Evolutionary conservation across 2,888 invertebrate genomes (phyloP).

Genomic region (Phorcus lineatus): DNA sequence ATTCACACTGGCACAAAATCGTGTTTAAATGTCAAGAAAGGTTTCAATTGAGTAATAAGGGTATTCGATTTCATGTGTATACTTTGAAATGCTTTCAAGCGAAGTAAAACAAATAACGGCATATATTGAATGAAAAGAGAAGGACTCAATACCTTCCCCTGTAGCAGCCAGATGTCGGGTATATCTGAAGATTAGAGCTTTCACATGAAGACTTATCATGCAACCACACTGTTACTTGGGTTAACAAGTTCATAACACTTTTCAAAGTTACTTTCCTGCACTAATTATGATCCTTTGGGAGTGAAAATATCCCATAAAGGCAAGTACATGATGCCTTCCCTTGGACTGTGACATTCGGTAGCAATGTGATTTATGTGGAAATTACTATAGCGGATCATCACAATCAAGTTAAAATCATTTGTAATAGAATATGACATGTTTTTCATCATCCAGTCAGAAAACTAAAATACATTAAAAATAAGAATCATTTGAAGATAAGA

Average conservation of each 20-base stretch:
- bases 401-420: no score
- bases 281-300: no score
- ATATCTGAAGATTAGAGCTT: background rate
- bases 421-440: no score
- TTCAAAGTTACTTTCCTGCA: background rate
- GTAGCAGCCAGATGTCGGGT: conserved; percentile 1
- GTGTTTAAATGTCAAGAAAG: conserved; percentile 3
- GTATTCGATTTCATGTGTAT: conserved; percentile 16
- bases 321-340: no score
- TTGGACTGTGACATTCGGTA: no score
- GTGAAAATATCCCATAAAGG: no score
- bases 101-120: conserved; percentile 8
- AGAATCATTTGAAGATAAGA: no score
- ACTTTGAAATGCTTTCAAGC: conserved; percentile 20
- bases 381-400: no score
- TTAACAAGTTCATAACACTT: background rate
- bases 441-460: no score
- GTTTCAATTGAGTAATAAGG: conserved; percentile 18
- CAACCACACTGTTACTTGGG: background rate
- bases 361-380: no score
- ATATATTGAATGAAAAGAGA: conserved; percentile 1
- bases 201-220: conserved; percentile 18
- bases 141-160: background rate
- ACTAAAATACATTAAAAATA: no score
- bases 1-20: background rate